Base-by-base conservation (phyloP, 2,888 invertebrate genomes). In the Oscheius onirici region DNA sequence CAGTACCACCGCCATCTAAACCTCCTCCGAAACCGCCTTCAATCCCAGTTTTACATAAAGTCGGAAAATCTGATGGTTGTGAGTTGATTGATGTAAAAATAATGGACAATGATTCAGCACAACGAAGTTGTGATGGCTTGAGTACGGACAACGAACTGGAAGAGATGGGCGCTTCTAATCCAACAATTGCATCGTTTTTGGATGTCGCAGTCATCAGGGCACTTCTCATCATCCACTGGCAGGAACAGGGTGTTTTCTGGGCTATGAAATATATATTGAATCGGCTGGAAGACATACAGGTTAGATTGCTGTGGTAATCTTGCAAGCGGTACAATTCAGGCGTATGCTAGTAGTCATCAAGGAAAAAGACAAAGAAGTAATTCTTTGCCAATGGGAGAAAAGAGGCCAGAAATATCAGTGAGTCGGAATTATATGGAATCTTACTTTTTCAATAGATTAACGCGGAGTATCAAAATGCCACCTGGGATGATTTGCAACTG, bases 181-280 rank as follows among this genome's bases (percentile, higher is more conserved):
- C 82, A 0, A 82, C 76, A 13, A 55, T 66, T 54, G 99, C 99
- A 0, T 96, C 95, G 0, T 97, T 95, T 88, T 90, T 99, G 69
- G 99, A 99, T 88, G 94, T 99, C 0, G 95, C 96, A 2, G 96
- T 97, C 0, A 89, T 99, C 68, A 91, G 97, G 65, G 97, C 97
- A 88, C 91, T 99, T 15, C 96, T 99, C 88, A 93, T 96, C 74
- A 92, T 94, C 0, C 95, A 96, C 87, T 99, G 99, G 99, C 93
- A 94, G 87, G 97, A 97, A 88, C 97, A 97, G 88, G 99, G 99
- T 0, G 93, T 97, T 13, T 94, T 93, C 88, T 99, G 99, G 99
- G 95, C 95, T 15, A 89, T 97, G 40, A 93, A 94, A 88, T 97
- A 93, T 71, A 73, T 88, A 11, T 74, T 85, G 49, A 84, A 88